phyloP scores from a whole-genome alignment of 2,113 vertebrate species.

The Bothrops jararaca region DNA sequence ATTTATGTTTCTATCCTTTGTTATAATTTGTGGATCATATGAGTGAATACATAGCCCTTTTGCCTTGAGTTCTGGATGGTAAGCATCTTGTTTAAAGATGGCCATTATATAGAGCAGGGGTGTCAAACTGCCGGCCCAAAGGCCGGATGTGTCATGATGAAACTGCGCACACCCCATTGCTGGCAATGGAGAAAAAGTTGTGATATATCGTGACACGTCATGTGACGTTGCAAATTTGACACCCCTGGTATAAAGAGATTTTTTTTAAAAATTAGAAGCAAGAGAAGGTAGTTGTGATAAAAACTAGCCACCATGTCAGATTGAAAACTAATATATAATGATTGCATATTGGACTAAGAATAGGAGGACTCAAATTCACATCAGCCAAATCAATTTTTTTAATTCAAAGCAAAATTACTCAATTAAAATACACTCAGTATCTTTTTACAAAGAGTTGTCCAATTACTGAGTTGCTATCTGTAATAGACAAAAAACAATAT shows the following conservation, averaged over 20 bases:
- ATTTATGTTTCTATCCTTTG: background rate
- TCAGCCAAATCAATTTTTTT: background rate
- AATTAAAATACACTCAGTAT: background rate
- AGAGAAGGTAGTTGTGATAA: background rate
- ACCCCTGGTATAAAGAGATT: background rate
- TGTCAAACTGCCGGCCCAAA: too few relatives aligned
- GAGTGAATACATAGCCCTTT: background rate
- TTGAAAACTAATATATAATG: background rate
- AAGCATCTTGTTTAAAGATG: background rate
- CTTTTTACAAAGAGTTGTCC: background rate
- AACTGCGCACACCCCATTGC: too few relatives aligned
- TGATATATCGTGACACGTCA: too few relatives aligned
- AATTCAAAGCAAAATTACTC: background rate
- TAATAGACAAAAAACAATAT: background rate
- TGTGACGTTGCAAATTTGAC: too few relatives aligned
- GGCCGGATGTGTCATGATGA: too few relatives aligned
- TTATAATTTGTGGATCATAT: background rate
- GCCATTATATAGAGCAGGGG: too few relatives aligned
- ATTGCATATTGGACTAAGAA: background rate
- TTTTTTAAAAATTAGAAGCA: background rate
- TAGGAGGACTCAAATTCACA: background rate
- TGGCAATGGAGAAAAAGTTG: too few relatives aligned
- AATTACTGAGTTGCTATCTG: background rate
- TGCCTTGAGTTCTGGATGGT: background rate
- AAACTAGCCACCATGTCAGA: background rate